A percentile compares a stretch with the other conserved stretches of the same genome.
phyloP scores from a whole-genome alignment of 64 coral and sea anemone genomes.

The Stichodactyla mertensii region DNA sequence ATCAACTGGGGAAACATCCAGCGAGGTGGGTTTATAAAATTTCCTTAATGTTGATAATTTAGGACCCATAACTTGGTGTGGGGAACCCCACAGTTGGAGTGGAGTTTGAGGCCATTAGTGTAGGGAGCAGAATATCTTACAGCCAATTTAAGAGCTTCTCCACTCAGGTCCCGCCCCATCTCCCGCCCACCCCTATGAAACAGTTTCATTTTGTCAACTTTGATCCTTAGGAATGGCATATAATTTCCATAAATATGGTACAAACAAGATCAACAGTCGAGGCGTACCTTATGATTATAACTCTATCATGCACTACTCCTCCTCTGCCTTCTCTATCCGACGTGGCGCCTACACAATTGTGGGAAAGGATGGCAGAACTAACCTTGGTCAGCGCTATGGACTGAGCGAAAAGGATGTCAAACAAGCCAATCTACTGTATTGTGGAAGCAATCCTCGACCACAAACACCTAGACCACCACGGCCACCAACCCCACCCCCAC shows the following conservation, averaged over 20 bases:
- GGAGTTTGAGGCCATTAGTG: too few species aligned
- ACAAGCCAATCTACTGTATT: conserved; percentile 71
- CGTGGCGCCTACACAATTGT: conserved; percentile 43
- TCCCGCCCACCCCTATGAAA: too few species aligned
- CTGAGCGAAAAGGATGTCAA: conserved; percentile 55
- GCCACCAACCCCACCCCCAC: conserved; percentile 39
- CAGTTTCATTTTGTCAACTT: too few species aligned
- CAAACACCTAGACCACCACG: conserved; percentile 31
- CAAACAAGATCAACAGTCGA: conserved; percentile 52
- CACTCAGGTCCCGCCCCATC: too few species aligned
- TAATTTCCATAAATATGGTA: conserved; percentile 86
- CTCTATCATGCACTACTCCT: conserved; percentile 74
- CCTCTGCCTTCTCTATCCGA: conserved; percentile 61
- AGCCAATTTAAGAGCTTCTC: too few species aligned
- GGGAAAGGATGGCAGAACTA: conserved; percentile 47
- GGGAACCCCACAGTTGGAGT: too few species aligned
- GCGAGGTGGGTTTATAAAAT: conserved; percentile 10
- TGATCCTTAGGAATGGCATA: conserved; percentile 41
- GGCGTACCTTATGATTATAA: conserved; percentile 64
- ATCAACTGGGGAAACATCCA: conserved; percentile 72
- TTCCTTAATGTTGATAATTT: neutral
- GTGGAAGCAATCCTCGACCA: conserved; percentile 29
- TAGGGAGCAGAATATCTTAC: too few species aligned
- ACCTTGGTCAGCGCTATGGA: conserved; percentile 86
- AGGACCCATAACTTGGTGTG: neutral